These are phyloP conservation scores for Spodoptera littoralis DNA, from an alignment of 2,888 invertebrate genomes.

Conservation along the genomic window DNA sequence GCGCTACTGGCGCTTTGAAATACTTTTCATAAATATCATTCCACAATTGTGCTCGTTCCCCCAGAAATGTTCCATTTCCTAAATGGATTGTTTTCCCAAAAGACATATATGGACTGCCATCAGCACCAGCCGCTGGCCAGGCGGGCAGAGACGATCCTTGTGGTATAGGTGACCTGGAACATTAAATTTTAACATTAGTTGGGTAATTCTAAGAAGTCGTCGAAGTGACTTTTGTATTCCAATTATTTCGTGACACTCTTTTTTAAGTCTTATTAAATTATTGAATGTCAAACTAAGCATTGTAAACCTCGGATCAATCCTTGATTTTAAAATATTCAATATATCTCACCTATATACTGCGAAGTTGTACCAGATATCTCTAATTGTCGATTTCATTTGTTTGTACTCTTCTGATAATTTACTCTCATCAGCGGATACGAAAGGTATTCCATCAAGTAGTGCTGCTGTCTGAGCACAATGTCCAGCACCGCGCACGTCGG, in stretches of 20 bases:
- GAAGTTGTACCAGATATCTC: slow-evolving; percentile 60
- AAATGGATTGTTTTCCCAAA: slow-evolving; percentile 58
- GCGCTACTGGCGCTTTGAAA: slow-evolving; percentile 62
- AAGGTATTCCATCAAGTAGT: slow-evolving; percentile 40
- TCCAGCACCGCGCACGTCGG: slow-evolving; percentile 59
- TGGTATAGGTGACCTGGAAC: slow-evolving; percentile 64
- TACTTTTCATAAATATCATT: slow-evolving; percentile 65
- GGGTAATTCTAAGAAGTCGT: too few species aligned
- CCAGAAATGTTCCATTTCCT: slow-evolving; percentile 47
- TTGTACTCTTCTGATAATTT: slow-evolving; percentile 45
- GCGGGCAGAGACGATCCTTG: slow-evolving; percentile 53
- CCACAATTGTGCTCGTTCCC: slow-evolving; percentile 63
- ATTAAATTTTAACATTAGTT: not conserved
- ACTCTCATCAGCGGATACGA: slow-evolving; percentile 22
- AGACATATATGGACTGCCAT: slow-evolving; percentile 64
- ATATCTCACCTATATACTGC: slow-evolving; percentile 57
- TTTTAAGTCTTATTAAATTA: too few species aligned
- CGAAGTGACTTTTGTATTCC: too few species aligned
- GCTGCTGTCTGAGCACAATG: slow-evolving; percentile 64
- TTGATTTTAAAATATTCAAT: slow-evolving; percentile 17
- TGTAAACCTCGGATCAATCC: not conserved
- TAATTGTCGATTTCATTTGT: slow-evolving; percentile 50
- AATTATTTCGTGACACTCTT: too few species aligned
- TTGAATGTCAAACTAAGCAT: not conserved
- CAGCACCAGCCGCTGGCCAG: slow-evolving; percentile 61